Evolutionary conservation across 2,113 vertebrate species (phyloP).

Genomic region (Anseranas semipalmata): DNA sequence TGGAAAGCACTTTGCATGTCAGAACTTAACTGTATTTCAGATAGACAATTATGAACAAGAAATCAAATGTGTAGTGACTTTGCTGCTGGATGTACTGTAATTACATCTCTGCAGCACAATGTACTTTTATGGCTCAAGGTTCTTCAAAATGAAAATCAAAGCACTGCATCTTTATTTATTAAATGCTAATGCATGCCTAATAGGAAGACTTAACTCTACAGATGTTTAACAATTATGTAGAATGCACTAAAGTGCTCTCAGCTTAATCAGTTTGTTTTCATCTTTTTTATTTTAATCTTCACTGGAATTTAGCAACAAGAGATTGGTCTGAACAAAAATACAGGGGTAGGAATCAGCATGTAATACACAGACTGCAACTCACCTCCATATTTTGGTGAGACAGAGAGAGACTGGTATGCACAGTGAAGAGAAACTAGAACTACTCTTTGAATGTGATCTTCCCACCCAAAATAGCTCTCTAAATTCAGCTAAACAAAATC

Average conservation of each 20-base stretch:
- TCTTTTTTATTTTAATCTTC: not conserved
- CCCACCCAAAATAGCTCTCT: not conserved
- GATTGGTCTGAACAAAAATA: not conserved
- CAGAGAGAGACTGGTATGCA: not conserved
- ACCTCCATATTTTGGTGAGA: not conserved
- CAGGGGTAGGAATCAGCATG: not conserved
- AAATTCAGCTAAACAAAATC: not conserved
- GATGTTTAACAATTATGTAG: constrained; percentile 25
- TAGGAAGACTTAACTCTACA: not conserved
- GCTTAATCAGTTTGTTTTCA: constrained; percentile 37
- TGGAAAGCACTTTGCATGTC: not conserved
- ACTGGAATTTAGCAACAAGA: not conserved
- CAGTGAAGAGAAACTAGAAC: not conserved
- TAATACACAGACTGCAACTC: not conserved
- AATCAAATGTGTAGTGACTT: constrained; percentile 6
- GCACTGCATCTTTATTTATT: constrained; percentile 41
- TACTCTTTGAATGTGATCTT: not conserved
- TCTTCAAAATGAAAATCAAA: constrained; percentile 29
- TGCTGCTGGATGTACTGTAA: not conserved
- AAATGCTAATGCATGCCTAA: constrained; percentile 39
- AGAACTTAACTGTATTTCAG: constrained; percentile 15
- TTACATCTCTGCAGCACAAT: not conserved
- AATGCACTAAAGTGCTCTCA: constrained; percentile 21
- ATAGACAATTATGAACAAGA: constrained; percentile 28
- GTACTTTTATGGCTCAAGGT: not conserved